Base-by-base conservation (phyloP, 2,888 invertebrate genomes). In the Cotesia congregata region DNA sequence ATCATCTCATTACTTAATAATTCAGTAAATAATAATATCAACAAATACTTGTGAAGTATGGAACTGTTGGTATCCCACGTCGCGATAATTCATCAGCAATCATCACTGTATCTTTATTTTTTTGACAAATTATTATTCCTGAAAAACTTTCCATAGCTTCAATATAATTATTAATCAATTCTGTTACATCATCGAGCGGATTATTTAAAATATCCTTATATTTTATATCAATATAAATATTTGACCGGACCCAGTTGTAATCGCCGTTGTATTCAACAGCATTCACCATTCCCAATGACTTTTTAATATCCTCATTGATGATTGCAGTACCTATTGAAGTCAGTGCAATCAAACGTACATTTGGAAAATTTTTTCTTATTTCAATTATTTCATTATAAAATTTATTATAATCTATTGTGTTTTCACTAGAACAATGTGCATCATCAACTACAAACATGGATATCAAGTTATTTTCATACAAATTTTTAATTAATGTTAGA, bases 41-140 rank as follows among this genome's bases (percentile, higher is more conserved):
- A 40, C 5, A n/a, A 7, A 41, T 12, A 72, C 72, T 41, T n/a
- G 41, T 5, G 41, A 15, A 41, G n/a, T 64, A 72, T n/a, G 65
- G 3, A 6, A 15, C n/a, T 72, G 72, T 72, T 41, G 41, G 20
- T 12, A 72, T n/a, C 15, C 39, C 12, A 5, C 9, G 6, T 64
- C 5, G 17, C 30, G 72, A 50, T 41, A 72, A 30, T 7, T 72
- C 20, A 6, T 38, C 17, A n/a, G 72, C 41, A 65, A 72, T 7
- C 5, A 65, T 40, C 6, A 65, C 6, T 30, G 72, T 41, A 30
- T 72, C 64, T 30, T 65, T 64, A 7, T 6, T 3, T 15, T n/a
- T 72, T 7, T 20, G 50, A 72, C 72, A 72, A 64, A 50, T 41
- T 20, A 72, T 64, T 41, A 72, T 64, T 5, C 50, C 72, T 5